Percentiles rank a stretch among this genome's conserved stretches.
Evolutionary conservation across 2,888 invertebrate species (phyloP).

Genomic region (Odontomyia ornata): DNA sequence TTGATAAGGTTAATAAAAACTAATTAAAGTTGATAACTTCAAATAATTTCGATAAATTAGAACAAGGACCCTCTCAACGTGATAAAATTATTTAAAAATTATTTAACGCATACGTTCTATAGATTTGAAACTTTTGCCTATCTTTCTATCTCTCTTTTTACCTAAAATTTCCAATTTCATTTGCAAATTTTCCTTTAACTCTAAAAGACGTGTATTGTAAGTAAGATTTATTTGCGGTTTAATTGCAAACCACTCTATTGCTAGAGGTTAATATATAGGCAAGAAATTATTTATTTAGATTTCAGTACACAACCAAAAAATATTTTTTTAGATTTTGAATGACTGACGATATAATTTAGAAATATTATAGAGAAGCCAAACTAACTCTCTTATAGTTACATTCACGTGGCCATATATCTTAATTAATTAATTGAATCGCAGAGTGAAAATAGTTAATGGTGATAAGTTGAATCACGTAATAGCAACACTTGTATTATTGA

Average conservation of each 20-base stretch:
- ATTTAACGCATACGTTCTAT: not conserved
- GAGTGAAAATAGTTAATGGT: too few species aligned
- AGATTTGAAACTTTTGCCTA: conserved; percentile 50
- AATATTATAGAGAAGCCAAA: not conserved
- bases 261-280: not conserved
- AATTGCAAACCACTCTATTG: conserved; percentile 50
- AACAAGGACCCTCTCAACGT: conserved; percentile 65
- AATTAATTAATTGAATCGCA: conserved; percentile 32
- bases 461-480: too few species aligned
- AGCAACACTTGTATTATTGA: too few species aligned
- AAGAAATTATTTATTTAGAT: too few species aligned
- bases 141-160: conserved; percentile 58
- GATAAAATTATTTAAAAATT: conserved; percentile 47
- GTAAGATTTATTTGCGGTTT: conserved; percentile 47
- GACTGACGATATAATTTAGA: not conserved
- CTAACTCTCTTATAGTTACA: conserved; percentile 4
- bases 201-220: conserved; percentile 49
- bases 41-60: conserved; percentile 52
- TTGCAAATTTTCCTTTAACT: conserved; percentile 18
- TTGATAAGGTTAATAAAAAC: not conserved
- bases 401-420: conserved; percentile 48
- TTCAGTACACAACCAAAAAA: too few species aligned
- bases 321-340: not conserved
- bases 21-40: too few species aligned
- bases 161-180: conserved; percentile 48